Percentiles rank a stretch among this genome's conserved stretches.
phyloP scores from a whole-genome alignment of 2,888 invertebrate species.

The Sarcophaga caerulescens region DNA sequence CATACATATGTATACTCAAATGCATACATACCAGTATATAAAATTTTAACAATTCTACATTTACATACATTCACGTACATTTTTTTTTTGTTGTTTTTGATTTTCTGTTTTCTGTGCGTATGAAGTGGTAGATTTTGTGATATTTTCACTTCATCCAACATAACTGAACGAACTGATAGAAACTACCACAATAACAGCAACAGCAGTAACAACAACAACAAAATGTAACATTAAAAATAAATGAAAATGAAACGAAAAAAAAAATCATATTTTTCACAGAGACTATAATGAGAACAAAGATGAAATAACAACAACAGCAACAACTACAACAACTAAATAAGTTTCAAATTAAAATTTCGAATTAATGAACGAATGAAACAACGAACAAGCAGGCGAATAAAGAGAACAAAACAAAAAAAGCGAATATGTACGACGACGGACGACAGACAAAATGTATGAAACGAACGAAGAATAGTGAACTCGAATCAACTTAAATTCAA shows the following conservation, averaged over 20 bases:
- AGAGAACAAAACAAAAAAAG: slow-evolving; percentile 26
- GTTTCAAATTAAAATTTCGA: slow-evolving; percentile 79
- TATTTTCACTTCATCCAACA: slow-evolving; percentile 65
- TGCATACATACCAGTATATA: slow-evolving; percentile 8
- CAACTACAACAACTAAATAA: slow-evolving; percentile 67
- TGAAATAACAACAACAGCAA: slow-evolving; percentile 43
- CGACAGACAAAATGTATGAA: slow-evolving; percentile 28
- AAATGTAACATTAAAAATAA: slow-evolving; percentile 46
- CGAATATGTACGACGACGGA: slow-evolving; percentile 27
- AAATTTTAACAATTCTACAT: background rate
- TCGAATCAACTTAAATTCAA: slow-evolving; percentile 64
- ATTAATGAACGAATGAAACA: slow-evolving; percentile 78
- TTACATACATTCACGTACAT: background rate
- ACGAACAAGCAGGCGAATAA: slow-evolving; percentile 43
- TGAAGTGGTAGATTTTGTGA: slow-evolving; percentile 61
- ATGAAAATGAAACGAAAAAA: slow-evolving; percentile 51
- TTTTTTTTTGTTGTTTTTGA: background rate
- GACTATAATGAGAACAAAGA: slow-evolving; percentile 69
- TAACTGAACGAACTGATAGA: slow-evolving; percentile 34
- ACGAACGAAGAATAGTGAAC: slow-evolving; percentile 66
- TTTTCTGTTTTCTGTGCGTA: slow-evolving; percentile 18
- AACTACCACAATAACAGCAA: slow-evolving; percentile 57
- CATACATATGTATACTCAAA: slow-evolving; percentile 10
- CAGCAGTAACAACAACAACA: slow-evolving; percentile 15
- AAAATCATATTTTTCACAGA: slow-evolving; percentile 60